These are phyloP conservation scores for Chaetodon auriga DNA, from an alignment of 2,113 vertebrate genomes.

Conservation along the genomic window DNA sequence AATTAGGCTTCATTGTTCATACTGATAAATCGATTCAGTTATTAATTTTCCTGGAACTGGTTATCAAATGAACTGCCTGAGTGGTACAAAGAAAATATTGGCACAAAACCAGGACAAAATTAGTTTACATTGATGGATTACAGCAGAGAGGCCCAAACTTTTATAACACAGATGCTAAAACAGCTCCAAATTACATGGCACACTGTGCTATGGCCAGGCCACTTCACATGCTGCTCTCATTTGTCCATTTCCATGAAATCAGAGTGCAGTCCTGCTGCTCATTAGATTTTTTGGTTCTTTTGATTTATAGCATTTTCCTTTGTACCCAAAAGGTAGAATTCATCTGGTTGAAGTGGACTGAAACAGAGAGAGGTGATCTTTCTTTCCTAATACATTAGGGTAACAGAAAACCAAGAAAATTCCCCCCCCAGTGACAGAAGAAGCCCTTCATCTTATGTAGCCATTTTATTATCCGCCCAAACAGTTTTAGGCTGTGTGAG, in stretches of 20 bases:
- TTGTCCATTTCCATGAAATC: constrained; percentile 1
- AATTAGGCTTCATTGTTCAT: constrained; percentile 7
- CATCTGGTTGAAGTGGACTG: constrained; percentile 4
- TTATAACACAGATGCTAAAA: constrained; percentile 19
- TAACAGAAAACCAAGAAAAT: constrained; percentile 35
- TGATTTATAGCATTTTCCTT: constrained; percentile 4
- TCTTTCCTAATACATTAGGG: constrained; percentile 56
- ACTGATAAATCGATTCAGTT: constrained; percentile 34
- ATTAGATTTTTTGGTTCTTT: not conserved
- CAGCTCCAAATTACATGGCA: not conserved
- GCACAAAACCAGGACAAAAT: constrained; percentile 30
- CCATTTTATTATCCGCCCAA: constrained; percentile 57
- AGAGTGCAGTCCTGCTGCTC: not conserved
- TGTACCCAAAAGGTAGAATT: constrained; percentile 22
- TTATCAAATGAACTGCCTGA: constrained; percentile 29
- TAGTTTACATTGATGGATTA: constrained; percentile 31
- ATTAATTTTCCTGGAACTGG: constrained; percentile 27
- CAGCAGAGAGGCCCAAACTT: constrained; percentile 31
- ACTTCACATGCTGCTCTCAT: constrained; percentile 31
- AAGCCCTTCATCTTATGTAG: constrained; percentile 73
- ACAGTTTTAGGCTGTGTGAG: constrained; percentile 48
- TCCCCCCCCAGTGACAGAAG: constrained; percentile 33
- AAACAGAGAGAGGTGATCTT: constrained; percentile 57
- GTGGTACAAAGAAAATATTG: constrained; percentile 12
- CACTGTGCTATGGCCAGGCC: not conserved